Evolutionary conservation across 2,113 vertebrate genomes (phyloP), one percentile per base, ranked within the genome.

Genomic region (Plectropomus leopardus): DNA sequence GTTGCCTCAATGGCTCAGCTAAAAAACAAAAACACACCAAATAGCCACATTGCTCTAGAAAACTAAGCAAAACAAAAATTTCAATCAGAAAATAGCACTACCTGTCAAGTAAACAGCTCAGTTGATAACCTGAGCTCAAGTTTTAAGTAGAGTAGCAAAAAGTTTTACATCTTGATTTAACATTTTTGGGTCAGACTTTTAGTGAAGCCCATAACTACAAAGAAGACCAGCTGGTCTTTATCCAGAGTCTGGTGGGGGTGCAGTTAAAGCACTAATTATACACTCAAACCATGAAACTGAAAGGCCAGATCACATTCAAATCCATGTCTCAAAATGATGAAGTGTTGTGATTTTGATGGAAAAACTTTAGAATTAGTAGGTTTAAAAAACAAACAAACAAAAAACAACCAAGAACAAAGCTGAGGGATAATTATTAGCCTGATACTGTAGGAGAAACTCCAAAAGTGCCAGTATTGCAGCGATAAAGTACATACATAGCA

Each of bases 401-500:
- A 47, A 26, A 47, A n/a, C 2, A 58, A 5, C 13, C 21, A 13
- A 44, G 14, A 45, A 14, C 24, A 78, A 61, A 60, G 15, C 10
- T 42, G 4, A 30, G 7, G 6, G 4, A 40, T 16, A 24, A 32
- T 15, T 3, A 24, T 42, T 6, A 19, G 14, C 26, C 26, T 45
- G 19, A 45, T 44, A 45, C 14, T 0, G n/a, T n/a, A 24, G 26
- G 10, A 67, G 30, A 58, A 50, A 48, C 11, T 48, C 13, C 13
- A 4, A 45, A 21, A n/a, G n/a, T n/a, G n/a, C n/a, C n/a, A n/a
- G n/a, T n/a, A n/a, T n/a, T n/a, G n/a, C n/a, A n/a, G n/a, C n/a
- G n/a, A n/a, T n/a, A n/a, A n/a, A 50, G n/a, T 21, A 58, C 23
- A 57, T 65, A 65, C 58, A 26, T 54, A 66, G 15, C 32, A 63